Evolutionary conservation across 2,797 vertebrate species (phyloP).

Genomic region (Crypturellus tataupa): DNA sequence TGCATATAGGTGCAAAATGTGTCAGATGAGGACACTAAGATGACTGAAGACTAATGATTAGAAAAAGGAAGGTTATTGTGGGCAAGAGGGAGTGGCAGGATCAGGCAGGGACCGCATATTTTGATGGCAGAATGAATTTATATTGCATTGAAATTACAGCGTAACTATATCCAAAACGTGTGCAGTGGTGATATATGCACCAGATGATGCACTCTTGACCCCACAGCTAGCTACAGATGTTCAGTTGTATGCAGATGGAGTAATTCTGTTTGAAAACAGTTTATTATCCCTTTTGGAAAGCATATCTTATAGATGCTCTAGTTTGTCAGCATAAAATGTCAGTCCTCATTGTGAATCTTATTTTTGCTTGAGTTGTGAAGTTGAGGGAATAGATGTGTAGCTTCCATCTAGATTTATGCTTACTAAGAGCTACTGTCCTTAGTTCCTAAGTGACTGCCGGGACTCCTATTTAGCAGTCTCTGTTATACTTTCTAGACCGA

Average conservation of each 20-base stretch:
- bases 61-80: not conserved
- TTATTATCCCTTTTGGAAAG: not conserved
- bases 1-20: not conserved
- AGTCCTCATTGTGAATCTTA: not conserved
- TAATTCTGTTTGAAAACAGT: not conserved
- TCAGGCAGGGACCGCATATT: not conserved
- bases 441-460: not conserved
- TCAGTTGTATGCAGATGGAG: not conserved
- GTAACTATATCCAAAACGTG: not conserved
- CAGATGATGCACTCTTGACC: not conserved
- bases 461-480: not conserved
- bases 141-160: not conserved
- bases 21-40: not conserved
- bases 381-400: not conserved
- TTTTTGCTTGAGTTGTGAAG: not conserved
- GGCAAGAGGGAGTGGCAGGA: not conserved
- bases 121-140: not conserved
- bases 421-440: not conserved
- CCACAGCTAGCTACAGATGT: not conserved
- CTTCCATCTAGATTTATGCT: not conserved
- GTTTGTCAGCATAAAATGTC: not conserved
- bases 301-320: not conserved
- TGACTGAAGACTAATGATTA: not conserved
- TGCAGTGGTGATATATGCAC: not conserved
- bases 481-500: not conserved